Evolutionary conservation across 35 echinoderm and acorn worm species (phyloP).

Genomic region (Amphiura filiformis): DNA sequence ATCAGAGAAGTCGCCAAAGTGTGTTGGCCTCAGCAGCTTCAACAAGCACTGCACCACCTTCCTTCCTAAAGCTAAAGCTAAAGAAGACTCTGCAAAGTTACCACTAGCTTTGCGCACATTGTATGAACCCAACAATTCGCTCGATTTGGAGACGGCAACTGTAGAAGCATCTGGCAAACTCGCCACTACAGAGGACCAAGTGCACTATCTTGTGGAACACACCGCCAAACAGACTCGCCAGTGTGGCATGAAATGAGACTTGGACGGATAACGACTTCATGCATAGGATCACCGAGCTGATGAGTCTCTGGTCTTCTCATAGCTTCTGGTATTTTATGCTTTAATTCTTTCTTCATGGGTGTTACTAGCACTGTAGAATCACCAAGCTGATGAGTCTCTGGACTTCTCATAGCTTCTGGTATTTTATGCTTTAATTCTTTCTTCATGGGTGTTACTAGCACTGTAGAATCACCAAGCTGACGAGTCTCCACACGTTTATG

Average conservation of each 20-base stretch:
- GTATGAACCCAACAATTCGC: neutral
- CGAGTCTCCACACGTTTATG: too few relatives aligned
- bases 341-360: too few relatives aligned
- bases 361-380: too few relatives aligned
- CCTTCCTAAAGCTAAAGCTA: neutral
- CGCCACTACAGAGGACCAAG: neutral
- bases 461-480: too few relatives aligned
- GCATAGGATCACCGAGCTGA: too few relatives aligned
- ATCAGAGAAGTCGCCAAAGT: neutral
- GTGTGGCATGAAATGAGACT: conserved; percentile 12
- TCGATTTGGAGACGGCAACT: neutral
- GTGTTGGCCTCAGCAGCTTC: neutral
- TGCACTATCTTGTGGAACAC: neutral
- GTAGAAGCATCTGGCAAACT: neutral
- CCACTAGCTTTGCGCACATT: conserved; percentile 3
- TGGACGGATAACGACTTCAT: neutral
- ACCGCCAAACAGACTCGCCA: conserved; percentile 1
- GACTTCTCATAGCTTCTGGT: too few relatives aligned
- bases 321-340: too few relatives aligned
- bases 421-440: too few relatives aligned
- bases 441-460: too few relatives aligned
- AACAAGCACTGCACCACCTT: neutral
- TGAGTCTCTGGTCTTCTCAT: too few relatives aligned
- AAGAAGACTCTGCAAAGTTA: neutral
- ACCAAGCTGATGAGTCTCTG: too few relatives aligned